phyloP scores from a whole-genome alignment of 2,113 vertebrate species.

The Agapornis roseicollis region DNA sequence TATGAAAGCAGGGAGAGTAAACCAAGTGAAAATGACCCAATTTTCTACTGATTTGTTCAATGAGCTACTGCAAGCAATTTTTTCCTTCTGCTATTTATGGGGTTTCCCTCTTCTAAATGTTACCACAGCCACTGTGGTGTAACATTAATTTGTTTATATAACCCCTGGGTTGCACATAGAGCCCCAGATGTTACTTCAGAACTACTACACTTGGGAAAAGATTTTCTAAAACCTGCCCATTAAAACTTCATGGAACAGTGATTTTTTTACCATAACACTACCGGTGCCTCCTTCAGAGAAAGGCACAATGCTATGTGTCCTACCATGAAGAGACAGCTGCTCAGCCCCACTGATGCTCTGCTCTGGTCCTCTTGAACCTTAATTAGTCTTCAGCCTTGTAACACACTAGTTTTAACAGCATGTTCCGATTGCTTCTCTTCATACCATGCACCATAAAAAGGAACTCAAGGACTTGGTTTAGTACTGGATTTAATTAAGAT shows the following conservation, averaged over 20 bases:
- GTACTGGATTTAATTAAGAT: background rate
- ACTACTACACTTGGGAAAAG: background rate
- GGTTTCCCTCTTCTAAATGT: constrained; percentile 24
- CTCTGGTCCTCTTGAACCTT: background rate
- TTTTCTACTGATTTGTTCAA: constrained; percentile 24
- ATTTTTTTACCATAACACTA: background rate
- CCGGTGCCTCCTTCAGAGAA: background rate
- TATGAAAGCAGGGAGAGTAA: background rate
- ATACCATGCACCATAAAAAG: background rate
- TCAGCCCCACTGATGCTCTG: background rate
- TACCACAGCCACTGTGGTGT: background rate
- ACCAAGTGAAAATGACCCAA: background rate
- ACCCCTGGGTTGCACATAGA: background rate
- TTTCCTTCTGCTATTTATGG: background rate
- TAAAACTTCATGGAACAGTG: background rate
- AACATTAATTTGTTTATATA: constrained; percentile 38
- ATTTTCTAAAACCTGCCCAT: background rate
- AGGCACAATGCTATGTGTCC: background rate
- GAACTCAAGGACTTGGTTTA: background rate
- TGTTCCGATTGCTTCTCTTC: background rate
- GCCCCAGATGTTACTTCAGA: constrained; percentile 23
- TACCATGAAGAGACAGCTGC: background rate
- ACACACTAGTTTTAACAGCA: background rate
- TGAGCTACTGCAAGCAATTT: constrained; percentile 17
- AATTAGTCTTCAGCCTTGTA: background rate